Evolutionary conservation across 2,797 vertebrate species (phyloP), one percentile per base, ranked within the genome.

Genomic region (Numenius phaeopus): DNA sequence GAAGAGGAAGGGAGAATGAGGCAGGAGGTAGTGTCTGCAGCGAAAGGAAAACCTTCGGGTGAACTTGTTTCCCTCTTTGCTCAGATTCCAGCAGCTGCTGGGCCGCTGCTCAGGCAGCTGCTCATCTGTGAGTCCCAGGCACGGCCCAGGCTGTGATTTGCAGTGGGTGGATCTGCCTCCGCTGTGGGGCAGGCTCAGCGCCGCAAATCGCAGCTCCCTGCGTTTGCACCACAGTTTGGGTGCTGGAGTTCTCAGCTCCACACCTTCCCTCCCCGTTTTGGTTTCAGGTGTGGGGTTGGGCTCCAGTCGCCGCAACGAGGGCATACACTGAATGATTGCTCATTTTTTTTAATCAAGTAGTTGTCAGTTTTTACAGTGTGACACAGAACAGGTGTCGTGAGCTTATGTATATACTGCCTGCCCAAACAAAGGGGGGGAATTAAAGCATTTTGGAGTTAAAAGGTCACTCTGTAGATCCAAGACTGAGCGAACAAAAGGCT

Each of bases 1-100:
- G 86, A 88, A 86, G 34, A 70, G 85, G 86, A 75, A 86, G 62
- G 58, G 87, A 73, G 67, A 77, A 54, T 1, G 77, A 81, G 73
- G 82, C 10, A 55, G 79, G 67, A 59, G 89, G 49, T 17, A 15
- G 30, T 7, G 20, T 32, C 57, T 70, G 65, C 44, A 22, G 47
- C 18, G 3, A 42, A 58, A 66, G 88, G 83, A 76, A 65, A 79
- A 39, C 62, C 65, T 66, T 11, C 4, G 1, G 0, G 0, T 17
- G 54, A 49, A 44, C 26, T 32, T 14, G 30, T 30, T 80, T 87
- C 37, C 80, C 55, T 21, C 65, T 85, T 16, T 29, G 39, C 87
- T 24, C 34, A 0, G 2, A 3, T 29, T 73, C 9, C 30, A 17
- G 86, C 77, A 82, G 65, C 75, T 65, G 75, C 59, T 54, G 66